A percentile compares a stretch with the other conserved stretches of the same genome.
Conservation (phyloP, 2,113 vertebrate species). For the Eudyptes chrysolophus region DNA sequence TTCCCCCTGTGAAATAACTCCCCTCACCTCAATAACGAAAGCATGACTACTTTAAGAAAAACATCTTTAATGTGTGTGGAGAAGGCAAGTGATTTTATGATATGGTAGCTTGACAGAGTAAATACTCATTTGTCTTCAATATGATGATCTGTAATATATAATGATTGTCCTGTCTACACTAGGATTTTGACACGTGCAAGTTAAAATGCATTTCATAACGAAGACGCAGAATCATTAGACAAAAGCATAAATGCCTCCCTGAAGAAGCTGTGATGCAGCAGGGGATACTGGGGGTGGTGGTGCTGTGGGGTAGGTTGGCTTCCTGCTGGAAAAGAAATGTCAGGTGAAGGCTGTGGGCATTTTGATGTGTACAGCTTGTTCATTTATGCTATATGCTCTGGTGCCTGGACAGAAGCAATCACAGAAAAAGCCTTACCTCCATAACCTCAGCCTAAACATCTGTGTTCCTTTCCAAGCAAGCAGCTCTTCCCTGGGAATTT, state of each 20-base stretch:
- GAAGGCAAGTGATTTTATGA: not conserved
- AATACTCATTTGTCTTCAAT: not conserved
- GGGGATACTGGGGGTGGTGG: rapidly evolving
- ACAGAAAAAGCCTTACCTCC: not conserved
- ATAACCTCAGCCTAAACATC: not conserved
- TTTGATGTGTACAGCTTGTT: not conserved
- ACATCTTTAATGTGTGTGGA: not conserved
- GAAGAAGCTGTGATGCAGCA: not conserved
- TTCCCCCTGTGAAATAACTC: not conserved
- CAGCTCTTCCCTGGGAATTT: not conserved
- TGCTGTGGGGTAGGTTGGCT: rapidly evolving
- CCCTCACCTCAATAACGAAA: not conserved
- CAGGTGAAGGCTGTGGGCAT: not conserved
- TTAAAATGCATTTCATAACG: not conserved
- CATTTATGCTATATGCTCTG: not conserved
- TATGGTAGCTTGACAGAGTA: not conserved
- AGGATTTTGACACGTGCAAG: not conserved
- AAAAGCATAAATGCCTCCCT: not conserved
- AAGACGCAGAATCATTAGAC: not conserved
- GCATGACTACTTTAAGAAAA: not conserved
- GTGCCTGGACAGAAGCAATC: not conserved
- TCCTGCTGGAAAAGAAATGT: not conserved
- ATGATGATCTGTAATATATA: not conserved
- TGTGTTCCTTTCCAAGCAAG: not conserved
- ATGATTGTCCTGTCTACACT: not conserved